Evolutionary conservation across 1,140 invertebrate species (phyloP), one percentile per base, ranked within the genome.

Genomic region (Manduca sexta): DNA sequence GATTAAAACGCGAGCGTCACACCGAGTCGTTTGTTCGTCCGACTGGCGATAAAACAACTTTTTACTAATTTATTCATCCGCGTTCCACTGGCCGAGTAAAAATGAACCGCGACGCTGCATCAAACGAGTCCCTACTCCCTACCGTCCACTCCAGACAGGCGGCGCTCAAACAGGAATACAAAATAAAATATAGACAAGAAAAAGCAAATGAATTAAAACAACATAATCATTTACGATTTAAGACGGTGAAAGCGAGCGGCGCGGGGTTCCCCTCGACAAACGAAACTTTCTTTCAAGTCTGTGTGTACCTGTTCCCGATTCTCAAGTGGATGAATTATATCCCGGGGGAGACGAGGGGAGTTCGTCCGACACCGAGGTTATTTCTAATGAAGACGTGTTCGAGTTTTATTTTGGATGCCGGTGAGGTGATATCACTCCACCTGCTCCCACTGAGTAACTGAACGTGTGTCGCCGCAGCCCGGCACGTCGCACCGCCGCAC

Each of bases 191-290:
- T 30, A 64, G 60, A 68, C 56, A 69, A 51, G 69, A 74, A 69
- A 79, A 82, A 80, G 78, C 76, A 82, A 84, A 81, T 74, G 71
- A 84, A 80, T 84, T 80, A 82, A 82, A 84, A 82, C 73, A 84
- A 84, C 76, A 80, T 79, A 80, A 84, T 84, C 69, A 77, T 84
- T 82, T 82, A 79, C 70, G 74, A 70, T 75, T 82, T 75, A 79
- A 78, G 73, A 75, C 60, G 62, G 61, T 52, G 66, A 74, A 63
- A 62, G 67, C 45, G 49, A 69, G 60, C 64, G 62, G 49, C 69
- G 60, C 64, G 62, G 65, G 58, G 67, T 57, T 68, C 74, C 75
- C 73, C 76, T 75, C 73, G 60, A 53, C 75, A 77, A 74, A 80
- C 71, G 62, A 77, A 80, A 84, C 71, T 80, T 80, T 82, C 76